Conservation (phyloP, 2,797 vertebrate species). For the Steatocranus sp. region DNA sequence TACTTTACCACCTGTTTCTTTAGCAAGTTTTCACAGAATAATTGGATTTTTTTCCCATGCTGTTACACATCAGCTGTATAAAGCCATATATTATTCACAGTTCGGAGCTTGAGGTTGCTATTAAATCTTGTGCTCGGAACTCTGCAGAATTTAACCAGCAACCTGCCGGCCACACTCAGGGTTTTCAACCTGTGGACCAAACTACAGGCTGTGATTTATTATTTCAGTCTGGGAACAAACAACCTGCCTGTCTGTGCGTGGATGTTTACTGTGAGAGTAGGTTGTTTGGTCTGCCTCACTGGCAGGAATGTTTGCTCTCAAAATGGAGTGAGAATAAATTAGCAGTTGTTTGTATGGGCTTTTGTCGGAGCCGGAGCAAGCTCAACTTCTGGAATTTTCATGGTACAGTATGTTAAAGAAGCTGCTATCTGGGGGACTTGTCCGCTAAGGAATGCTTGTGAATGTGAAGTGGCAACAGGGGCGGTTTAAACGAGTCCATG, state of each 20-base stretch:
- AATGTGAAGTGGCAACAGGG: constrained; percentile 32
- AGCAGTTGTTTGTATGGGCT: constrained; percentile 19
- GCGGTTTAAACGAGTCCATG: constrained; percentile 28
- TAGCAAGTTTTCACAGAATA: background rate
- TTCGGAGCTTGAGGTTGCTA: background rate
- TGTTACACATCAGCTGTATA: background rate
- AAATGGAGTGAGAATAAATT: constrained; percentile 45
- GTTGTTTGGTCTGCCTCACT: constrained; percentile 17
- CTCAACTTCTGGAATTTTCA: background rate
- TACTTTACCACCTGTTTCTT: constrained; percentile 15
- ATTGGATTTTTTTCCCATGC: background rate
- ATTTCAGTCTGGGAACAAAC: constrained; percentile 44
- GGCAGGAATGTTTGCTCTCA: constrained; percentile 41
- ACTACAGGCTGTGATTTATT: constrained; percentile 49
- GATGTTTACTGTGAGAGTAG: constrained; percentile 40
- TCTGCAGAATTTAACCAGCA: constrained; percentile 17
- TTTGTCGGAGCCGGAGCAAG: background rate
- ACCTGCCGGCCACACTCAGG: background rate
- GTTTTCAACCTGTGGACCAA: constrained; percentile 14
- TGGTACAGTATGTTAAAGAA: background rate
- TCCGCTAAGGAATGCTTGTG: constrained; percentile 39
- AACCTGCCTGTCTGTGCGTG: constrained; percentile 20
- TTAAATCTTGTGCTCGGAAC: background rate
- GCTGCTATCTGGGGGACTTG: constrained; percentile 15
- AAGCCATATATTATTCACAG: constrained; percentile 2